Percentiles rank a stretch among this genome's conserved stretches.
These are phyloP conservation scores for Acanthosepion esculentum DNA, from an alignment of 2,888 invertebrate genomes.

Conservation along the genomic window DNA sequence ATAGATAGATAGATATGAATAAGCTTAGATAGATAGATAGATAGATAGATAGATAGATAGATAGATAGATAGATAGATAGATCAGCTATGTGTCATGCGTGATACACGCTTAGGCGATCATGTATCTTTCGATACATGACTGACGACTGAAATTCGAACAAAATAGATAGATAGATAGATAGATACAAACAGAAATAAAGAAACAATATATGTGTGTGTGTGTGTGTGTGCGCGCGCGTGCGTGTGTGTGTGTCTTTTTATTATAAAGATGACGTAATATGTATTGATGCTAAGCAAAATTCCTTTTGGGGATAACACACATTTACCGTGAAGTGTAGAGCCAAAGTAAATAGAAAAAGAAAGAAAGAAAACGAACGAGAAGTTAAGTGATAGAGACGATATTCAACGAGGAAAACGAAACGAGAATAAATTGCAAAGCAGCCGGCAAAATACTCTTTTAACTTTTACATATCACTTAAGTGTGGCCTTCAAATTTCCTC, in stretches of 20 bases:
- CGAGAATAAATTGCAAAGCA: not conserved
- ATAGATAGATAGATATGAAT: too few relatives aligned
- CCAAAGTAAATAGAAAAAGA: not conserved
- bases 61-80: not conserved
- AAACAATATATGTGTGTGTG: not conserved
- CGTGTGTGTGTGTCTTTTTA: too few relatives aligned
- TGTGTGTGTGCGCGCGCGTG: too few relatives aligned
- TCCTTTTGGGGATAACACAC: too few relatives aligned
- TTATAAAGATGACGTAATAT: too few relatives aligned
- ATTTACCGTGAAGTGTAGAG: not conserved
- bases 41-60: not conserved
- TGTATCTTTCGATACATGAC: too few relatives aligned
- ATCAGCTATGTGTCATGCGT: too few relatives aligned
- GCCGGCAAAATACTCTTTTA: not conserved
- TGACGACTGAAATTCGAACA: too few relatives aligned
- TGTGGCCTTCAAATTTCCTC: not conserved
- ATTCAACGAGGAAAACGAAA: not conserved
- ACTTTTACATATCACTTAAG: not conserved
- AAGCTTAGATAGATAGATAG: not conserved
- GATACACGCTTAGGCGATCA: too few relatives aligned
- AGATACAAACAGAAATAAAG: not conserved
- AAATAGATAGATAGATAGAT: not conserved
- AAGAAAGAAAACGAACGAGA: not conserved
- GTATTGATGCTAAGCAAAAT: too few relatives aligned
- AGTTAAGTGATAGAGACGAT: too few relatives aligned